Percentiles rank a stretch among this genome's conserved stretches.
These are phyloP conservation scores for Ormyrus pomaceus DNA, from an alignment of 2,888 invertebrate species.

Conservation along the genomic window DNA sequence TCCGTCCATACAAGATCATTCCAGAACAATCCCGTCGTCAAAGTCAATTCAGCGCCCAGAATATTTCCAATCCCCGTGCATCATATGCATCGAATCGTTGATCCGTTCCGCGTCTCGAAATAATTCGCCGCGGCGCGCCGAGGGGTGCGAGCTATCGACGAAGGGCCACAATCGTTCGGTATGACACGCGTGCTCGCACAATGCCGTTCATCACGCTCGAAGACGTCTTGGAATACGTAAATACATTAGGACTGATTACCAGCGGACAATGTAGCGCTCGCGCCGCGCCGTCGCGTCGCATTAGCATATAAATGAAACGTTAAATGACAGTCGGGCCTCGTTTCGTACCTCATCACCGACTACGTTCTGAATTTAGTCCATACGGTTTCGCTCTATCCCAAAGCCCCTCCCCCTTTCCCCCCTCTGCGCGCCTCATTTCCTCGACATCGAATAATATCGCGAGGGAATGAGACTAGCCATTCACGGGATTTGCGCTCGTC, in stretches of 20 bases:
- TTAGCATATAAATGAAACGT: conserved; percentile 60
- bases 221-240: conserved; percentile 51
- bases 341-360: conserved; percentile 29
- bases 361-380: conserved; percentile 14
- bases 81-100: no score
- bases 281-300: background rate
- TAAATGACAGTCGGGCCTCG: conserved; percentile 35
- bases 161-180: conserved; percentile 14
- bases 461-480: no score
- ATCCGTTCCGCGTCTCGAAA: no score
- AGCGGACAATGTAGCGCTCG: conserved; percentile 36
- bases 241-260: conserved; percentile 50
- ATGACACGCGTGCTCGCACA: conserved; percentile 22
- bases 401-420: background rate
- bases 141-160: no score
- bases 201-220: conserved; percentile 42
- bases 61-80: no score
- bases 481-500: background rate
- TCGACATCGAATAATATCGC: conserved; percentile 20
- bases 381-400: no score
- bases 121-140: no score
- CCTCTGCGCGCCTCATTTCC: background rate
- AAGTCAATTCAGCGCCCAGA: background rate
- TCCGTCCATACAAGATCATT: no score
- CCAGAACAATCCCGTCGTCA: background rate